Percentiles rank a stretch among this genome's conserved stretches.
Conservation (phyloP, 2,888 invertebrate genomes). For the Nineta flava region DNA sequence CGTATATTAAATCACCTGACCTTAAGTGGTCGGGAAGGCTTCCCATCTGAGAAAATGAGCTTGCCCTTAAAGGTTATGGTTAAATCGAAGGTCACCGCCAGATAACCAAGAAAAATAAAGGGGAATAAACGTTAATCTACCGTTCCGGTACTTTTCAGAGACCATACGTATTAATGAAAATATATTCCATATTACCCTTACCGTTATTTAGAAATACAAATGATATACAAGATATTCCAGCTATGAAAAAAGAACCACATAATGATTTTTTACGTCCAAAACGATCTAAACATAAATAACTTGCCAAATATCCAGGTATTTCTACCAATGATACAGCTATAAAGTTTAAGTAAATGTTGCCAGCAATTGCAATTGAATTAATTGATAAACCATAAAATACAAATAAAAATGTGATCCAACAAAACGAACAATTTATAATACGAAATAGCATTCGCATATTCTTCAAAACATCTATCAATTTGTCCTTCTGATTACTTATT, state of each 20-base stretch:
- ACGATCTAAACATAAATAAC: conserved; percentile 43
- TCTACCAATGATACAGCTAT: conserved; percentile 50
- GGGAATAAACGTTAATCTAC: too few relatives aligned
- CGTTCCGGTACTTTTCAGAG: too few relatives aligned
- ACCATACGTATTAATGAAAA: too few relatives aligned
- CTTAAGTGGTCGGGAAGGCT: too few relatives aligned
- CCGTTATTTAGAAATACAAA: not conserved
- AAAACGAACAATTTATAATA: conserved; percentile 50
- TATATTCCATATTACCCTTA: too few relatives aligned
- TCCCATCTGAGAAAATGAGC: too few relatives aligned
- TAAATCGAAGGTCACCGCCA: too few relatives aligned
- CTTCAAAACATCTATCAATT: not conserved
- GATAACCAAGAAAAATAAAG: too few relatives aligned
- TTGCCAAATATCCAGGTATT: conserved; percentile 53
- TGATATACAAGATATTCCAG: conserved; percentile 35
- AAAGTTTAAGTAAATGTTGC: conserved; percentile 65
- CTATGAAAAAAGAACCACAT: conserved; percentile 41
- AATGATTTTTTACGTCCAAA: conserved; percentile 47
- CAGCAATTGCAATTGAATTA: conserved; percentile 57
- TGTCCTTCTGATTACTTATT: too few relatives aligned
- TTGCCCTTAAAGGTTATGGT: too few relatives aligned
- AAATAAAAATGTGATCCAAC: conserved; percentile 65
- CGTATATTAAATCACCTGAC: too few relatives aligned
- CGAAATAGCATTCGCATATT: conserved; percentile 23
- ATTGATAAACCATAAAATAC: conserved; percentile 68